Evolutionary conservation across 2,113 vertebrate genomes (phyloP).

Genomic region (Takifugu flavidus): DNA sequence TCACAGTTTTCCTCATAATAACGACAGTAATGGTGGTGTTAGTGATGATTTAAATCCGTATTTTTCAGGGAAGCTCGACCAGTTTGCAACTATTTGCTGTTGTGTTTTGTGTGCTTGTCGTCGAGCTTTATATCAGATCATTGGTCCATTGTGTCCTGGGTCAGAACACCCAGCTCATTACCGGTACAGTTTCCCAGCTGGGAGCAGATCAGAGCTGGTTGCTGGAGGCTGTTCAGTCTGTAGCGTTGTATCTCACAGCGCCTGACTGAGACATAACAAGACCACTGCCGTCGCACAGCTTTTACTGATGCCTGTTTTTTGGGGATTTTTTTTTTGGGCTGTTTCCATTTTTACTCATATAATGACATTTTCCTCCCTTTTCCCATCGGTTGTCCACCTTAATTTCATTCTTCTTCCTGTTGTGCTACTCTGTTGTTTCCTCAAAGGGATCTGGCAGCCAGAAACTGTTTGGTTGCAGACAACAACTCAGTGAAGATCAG

Average conservation of each 20-base stretch:
- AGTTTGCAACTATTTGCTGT: no score
- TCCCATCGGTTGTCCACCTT: neutral
- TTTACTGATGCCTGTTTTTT: neutral
- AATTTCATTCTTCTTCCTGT: neutral
- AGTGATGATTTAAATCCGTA: no score
- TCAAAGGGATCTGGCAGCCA: conserved; percentile 88
- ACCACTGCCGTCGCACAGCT: conserved; percentile 8
- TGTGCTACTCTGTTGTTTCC: neutral
- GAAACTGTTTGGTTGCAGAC: conserved; percentile 93
- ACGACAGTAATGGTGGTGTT: neutral
- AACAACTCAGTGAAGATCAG: conserved; percentile 91
- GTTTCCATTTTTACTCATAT: no score
- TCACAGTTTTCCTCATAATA: neutral
- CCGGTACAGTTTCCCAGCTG: conserved; percentile 9
- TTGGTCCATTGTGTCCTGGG: no score
- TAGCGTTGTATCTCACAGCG: conserved; percentile 26
- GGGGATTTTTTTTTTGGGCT: neutral
- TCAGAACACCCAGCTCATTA: no score
- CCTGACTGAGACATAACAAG: conserved; percentile 9
- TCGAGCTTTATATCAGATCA: no score
- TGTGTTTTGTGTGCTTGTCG: no score
- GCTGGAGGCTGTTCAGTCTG: conserved; percentile 30
- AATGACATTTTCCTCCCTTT: neutral
- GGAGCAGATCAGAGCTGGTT: conserved; percentile 34
- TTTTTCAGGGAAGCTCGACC: no score